These are phyloP conservation scores for Drosophila pandora DNA, from an alignment of 1,140 invertebrate genomes.

Conservation along the genomic window DNA sequence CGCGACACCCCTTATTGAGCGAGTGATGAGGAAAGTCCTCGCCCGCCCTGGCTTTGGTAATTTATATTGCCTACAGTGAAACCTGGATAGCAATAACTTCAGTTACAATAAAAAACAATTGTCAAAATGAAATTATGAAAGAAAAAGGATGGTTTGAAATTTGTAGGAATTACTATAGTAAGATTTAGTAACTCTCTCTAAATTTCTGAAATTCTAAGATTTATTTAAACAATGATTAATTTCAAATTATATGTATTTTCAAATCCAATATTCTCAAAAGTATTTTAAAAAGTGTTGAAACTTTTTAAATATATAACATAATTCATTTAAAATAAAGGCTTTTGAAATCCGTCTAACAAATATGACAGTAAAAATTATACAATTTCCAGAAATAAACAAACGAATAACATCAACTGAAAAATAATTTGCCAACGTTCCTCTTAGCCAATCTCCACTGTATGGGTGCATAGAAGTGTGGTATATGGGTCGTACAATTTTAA, in stretches of 20 bases:
- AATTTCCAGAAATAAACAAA: too few species aligned
- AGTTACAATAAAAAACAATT: not conserved
- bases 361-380: too few species aligned
- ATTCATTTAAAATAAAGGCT: too few species aligned
- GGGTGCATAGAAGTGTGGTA: constrained; percentile 22
- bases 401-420: not conserved
- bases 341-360: too few species aligned
- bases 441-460: constrained; percentile 14
- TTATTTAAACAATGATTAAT: too few species aligned
- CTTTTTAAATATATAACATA: too few species aligned
- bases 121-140: not conserved
- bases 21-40: constrained; percentile 56
- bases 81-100: not conserved
- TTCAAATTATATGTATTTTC: too few species aligned
- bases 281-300: too few species aligned
- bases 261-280: too few species aligned
- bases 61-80: constrained; percentile 50
- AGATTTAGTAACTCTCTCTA: not conserved
- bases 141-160: too few species aligned
- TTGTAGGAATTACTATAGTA: not conserved
- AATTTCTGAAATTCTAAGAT: too few species aligned
- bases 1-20: constrained; percentile 71
- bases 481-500: constrained; percentile 60
- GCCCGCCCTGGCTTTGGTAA: constrained; percentile 37
- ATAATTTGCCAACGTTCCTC: not conserved